These are phyloP conservation scores for Boloria selene DNA, from an alignment of 2,888 invertebrate species.

Conservation along the genomic window DNA sequence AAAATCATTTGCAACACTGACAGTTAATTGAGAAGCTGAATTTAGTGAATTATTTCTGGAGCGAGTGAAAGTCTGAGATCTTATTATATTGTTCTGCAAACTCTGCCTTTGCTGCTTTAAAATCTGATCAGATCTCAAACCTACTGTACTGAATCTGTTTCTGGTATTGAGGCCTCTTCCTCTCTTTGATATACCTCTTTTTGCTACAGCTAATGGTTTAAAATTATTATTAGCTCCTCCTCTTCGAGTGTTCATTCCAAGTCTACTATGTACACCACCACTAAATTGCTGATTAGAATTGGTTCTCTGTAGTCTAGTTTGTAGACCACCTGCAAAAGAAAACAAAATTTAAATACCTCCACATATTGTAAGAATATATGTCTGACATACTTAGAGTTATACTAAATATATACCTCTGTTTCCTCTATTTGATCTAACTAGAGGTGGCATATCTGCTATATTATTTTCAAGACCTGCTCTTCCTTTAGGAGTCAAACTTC, in stretches of 20 bases:
- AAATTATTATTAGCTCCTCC: constrained; percentile 56
- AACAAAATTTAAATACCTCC: not conserved
- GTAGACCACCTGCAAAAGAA: constrained; percentile 56
- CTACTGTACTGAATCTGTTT: constrained; percentile 68
- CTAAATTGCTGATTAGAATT: constrained; percentile 60
- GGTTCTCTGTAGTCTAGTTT: constrained; percentile 55
- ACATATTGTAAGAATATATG: not conserved
- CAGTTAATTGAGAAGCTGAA: constrained; percentile 67
- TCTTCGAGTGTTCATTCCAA: constrained; percentile 64
- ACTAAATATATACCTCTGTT: constrained; percentile 49
- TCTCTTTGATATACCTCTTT: constrained; percentile 72
- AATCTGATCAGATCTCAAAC: constrained; percentile 76
- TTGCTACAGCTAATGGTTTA: constrained; percentile 67
- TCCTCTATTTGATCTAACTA: constrained; percentile 56
- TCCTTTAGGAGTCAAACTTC: constrained; percentile 69
- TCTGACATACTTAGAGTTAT: not conserved
- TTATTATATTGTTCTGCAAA: constrained; percentile 63
- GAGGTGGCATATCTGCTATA: constrained; percentile 50
- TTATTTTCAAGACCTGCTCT: constrained; percentile 63
- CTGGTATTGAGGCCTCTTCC: constrained; percentile 66
- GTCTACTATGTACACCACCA: constrained; percentile 63
- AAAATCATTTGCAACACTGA: constrained; percentile 76
- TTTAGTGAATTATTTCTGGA: constrained; percentile 72
- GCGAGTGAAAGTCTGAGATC: constrained; percentile 74
- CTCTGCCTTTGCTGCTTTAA: constrained; percentile 65